A percentile compares a stretch with the other conserved stretches of the same genome.
Evolutionary conservation across 2,113 vertebrate species (phyloP).

Genomic region (Rhineura floridana): DNA sequence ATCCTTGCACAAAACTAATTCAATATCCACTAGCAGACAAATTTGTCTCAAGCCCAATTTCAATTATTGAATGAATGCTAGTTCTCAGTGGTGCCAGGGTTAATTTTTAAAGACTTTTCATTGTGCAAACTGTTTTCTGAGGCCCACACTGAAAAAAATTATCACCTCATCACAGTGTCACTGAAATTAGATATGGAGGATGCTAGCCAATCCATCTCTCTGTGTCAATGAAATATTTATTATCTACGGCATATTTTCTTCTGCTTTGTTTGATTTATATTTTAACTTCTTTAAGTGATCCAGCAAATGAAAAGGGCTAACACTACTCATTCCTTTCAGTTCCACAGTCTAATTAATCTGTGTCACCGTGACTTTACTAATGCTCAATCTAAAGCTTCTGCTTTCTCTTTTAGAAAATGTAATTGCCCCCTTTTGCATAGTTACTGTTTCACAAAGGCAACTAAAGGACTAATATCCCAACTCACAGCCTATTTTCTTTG

Average conservation of each 20-base stretch:
- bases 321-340: constrained; percentile 16
- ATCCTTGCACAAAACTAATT: neutral
- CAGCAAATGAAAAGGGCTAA: constrained; percentile 39
- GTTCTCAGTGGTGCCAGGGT: constrained; percentile 30
- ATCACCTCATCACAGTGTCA: constrained; percentile 34
- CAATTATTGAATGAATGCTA: constrained; percentile 42
- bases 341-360: constrained; percentile 39
- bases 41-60: constrained; percentile 21
- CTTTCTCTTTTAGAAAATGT: neutral
- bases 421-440: neutral
- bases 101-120: constrained; percentile 58
- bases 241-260: constrained; percentile 47
- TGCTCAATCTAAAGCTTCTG: neutral
- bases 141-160: constrained; percentile 35
- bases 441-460: neutral
- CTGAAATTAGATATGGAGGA: constrained; percentile 43
- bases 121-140: constrained; percentile 46
- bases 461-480: neutral
- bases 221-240: constrained; percentile 41
- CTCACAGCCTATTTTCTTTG: neutral
- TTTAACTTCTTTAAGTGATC: constrained; percentile 44
- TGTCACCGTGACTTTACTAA: neutral
- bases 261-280: constrained; percentile 45
- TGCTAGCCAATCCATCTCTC: constrained; percentile 12
- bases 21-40: neutral